These are phyloP conservation scores for Mesorhabditis belari DNA, from an alignment of 2,888 invertebrate species.

Conservation along the genomic window DNA sequence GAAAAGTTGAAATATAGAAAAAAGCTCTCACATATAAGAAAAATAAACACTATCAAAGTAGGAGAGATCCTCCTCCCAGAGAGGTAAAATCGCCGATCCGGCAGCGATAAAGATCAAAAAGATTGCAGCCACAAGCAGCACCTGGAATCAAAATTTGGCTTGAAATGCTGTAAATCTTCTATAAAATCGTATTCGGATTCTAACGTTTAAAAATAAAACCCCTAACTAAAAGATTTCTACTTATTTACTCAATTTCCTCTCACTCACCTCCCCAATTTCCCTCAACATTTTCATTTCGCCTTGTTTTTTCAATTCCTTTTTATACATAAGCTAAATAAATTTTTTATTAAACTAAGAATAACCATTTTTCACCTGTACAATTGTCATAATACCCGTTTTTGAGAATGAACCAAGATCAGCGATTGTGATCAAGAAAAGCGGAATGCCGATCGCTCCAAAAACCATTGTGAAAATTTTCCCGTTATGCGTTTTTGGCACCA, in stretches of 20 bases:
- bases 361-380: neutral
- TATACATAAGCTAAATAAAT: slow-evolving; percentile 34
- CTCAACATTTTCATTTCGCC: slow-evolving; percentile 41
- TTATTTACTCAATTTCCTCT: slow-evolving; percentile 5
- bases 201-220: slow-evolving; percentile 5
- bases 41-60: slow-evolving; percentile 51
- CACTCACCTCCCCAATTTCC: slow-evolving; percentile 42
- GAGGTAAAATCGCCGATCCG: slow-evolving; percentile 45
- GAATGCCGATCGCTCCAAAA: slow-evolving; percentile 49
- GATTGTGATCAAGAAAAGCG: slow-evolving; percentile 48
- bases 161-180: neutral
- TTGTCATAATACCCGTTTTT: slow-evolving; percentile 17
- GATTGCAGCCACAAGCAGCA: slow-evolving; percentile 39
- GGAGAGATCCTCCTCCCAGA: slow-evolving; percentile 47
- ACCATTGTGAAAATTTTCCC: slow-evolving; percentile 48
- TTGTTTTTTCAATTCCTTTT: slow-evolving; percentile 44
- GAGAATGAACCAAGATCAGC: slow-evolving; percentile 45
- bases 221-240: slow-evolving; percentile 5
- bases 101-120: slow-evolving; percentile 45
- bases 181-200: neutral
- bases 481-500: slow-evolving; percentile 41
- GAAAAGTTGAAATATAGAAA: no score
- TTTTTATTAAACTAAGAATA: slow-evolving; percentile 34
- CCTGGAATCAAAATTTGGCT: slow-evolving; percentile 17
- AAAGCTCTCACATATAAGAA: slow-evolving; percentile 40